Conservation (phyloP, 2,113 vertebrate species). For the Pionites leucogaster region DNA sequence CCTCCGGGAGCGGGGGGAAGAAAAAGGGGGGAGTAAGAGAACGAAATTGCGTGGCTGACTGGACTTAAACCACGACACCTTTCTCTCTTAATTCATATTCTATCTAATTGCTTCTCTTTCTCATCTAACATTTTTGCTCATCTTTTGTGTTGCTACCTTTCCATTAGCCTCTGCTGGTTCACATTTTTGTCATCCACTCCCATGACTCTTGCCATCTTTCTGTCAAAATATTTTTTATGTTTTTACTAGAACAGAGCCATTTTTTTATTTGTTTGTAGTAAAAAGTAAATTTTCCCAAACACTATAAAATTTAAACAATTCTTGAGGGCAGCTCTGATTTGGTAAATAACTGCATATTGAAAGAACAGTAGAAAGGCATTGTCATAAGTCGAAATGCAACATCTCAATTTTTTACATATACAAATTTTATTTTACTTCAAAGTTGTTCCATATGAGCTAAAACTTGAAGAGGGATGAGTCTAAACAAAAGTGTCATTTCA, state of each 20-base stretch:
- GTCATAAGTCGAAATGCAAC: background rate
- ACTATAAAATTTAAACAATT: background rate
- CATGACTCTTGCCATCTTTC: background rate
- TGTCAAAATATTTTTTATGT: background rate
- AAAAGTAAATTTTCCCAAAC: background rate
- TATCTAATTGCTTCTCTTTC: background rate
- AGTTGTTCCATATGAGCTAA: background rate
- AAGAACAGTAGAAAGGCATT: background rate
- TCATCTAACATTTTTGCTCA: background rate
- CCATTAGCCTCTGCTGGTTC: background rate
- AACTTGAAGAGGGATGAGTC: background rate
- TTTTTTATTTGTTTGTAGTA: background rate
- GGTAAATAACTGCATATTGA: background rate
- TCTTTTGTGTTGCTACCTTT: background rate
- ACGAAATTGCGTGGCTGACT: too few relatives aligned
- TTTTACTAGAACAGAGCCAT: background rate
- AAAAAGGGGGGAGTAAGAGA: too few relatives aligned
- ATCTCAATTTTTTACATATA: background rate
- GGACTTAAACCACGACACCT: too few relatives aligned
- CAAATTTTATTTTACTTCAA: background rate
- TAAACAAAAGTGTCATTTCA: background rate
- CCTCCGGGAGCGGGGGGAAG: too few relatives aligned
- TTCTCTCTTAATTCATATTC: background rate
- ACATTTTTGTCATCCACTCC: background rate
- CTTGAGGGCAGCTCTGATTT: accelerated